Evolutionary conservation across 1,140 invertebrate species (phyloP).

Genomic region (Drosophila bifasciata): DNA sequence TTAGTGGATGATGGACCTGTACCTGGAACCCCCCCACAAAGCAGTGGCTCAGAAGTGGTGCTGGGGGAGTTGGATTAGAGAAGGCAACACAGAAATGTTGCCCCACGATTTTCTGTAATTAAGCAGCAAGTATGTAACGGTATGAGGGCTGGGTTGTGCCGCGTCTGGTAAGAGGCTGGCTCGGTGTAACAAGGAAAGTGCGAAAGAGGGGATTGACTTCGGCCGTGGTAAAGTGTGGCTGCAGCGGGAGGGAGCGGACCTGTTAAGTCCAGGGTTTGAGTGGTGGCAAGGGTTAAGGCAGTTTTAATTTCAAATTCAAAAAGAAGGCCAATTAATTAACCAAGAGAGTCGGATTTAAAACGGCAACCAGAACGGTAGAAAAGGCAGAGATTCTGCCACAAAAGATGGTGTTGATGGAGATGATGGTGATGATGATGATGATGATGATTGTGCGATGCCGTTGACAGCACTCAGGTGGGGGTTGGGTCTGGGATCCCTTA

Average conservation of each 20-base stretch:
- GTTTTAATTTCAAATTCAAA: slow-evolving; percentile 75
- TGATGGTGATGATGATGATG: slow-evolving; percentile 15
- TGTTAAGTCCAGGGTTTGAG: not conserved
- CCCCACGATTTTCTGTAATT: slow-evolving; percentile 59
- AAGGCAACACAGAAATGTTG: not conserved
- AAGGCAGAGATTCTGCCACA: not conserved
- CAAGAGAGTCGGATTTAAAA: slow-evolving; percentile 61
- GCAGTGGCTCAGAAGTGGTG: not conserved
- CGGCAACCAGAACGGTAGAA: slow-evolving; percentile 14
- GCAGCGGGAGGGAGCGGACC: slow-evolving; percentile 14
- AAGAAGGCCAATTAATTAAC: slow-evolving; percentile 77
- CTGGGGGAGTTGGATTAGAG: slow-evolving; percentile 29
- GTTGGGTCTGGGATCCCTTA: slow-evolving; percentile 4
- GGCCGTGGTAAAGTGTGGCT: too few species aligned
- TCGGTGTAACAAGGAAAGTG: too few species aligned
- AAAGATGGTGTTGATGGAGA: slow-evolving; percentile 10
- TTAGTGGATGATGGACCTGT: too few species aligned
- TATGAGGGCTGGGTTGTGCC: not conserved
- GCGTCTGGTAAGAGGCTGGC: too few species aligned
- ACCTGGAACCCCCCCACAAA: too few species aligned
- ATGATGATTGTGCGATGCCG: slow-evolving; percentile 34
- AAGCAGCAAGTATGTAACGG: slow-evolving; percentile 49
- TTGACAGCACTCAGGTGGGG: slow-evolving; percentile 35
- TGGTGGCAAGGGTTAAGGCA: slow-evolving; percentile 28
- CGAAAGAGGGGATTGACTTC: slow-evolving; percentile 1